Conservation (phyloP, 2,113 vertebrate species). For the Lasiurus borealis region DNA sequence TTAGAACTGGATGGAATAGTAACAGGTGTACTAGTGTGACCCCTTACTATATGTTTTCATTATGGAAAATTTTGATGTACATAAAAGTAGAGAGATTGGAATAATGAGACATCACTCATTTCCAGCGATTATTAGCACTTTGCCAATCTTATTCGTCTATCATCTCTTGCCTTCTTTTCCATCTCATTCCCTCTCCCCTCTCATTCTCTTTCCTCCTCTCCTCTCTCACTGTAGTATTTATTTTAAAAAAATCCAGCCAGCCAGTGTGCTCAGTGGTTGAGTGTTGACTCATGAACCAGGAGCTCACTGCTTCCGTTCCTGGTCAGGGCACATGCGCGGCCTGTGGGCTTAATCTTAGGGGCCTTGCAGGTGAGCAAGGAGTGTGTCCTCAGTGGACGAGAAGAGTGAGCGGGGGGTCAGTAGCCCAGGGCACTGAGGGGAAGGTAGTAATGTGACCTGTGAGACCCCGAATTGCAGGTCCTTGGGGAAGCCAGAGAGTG, state of each 20-base stretch:
- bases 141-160: background rate
- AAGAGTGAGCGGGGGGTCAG: background rate
- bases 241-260: background rate
- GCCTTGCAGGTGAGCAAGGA: background rate
- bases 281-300: no score
- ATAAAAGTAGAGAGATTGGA: background rate
- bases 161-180: no score
- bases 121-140: background rate
- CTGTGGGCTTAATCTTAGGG: no score
- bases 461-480: background rate
- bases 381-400: background rate
- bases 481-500: background rate
- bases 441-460: rapidly evolving
- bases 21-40: background rate
- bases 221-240: background rate
- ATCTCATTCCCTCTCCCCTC: background rate
- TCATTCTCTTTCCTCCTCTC: no score
- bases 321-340: no score
- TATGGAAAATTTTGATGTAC: background rate
- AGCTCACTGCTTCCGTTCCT: no score
- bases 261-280: no score
- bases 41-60: background rate
- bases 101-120: background rate
- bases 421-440: background rate
- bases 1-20: background rate